Evolutionary conservation across 1,140 invertebrate genomes (phyloP).

Genomic region (Drosophila pruinosa): DNA sequence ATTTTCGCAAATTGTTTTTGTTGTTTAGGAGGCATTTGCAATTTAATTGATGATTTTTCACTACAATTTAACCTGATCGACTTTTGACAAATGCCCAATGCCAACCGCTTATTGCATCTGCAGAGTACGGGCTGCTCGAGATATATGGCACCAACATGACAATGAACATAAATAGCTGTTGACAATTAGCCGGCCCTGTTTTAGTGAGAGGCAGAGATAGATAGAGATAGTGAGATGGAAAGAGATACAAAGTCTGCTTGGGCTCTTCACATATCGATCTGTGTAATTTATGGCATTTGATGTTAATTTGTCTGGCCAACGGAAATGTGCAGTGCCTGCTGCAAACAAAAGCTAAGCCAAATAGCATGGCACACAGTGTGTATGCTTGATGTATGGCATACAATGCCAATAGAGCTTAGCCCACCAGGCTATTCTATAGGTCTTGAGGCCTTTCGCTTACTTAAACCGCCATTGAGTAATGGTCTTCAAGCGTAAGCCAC

Average conservation of each 20-base stretch:
- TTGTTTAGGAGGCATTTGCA: conserved; percentile 34
- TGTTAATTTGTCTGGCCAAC: conserved; percentile 72
- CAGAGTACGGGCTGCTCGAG: conserved; percentile 40
- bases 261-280: conserved; percentile 51
- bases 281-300: conserved; percentile 75
- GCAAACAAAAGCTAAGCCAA: conserved; percentile 43
- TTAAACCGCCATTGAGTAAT: conserved; percentile 65
- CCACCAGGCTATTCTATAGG: conserved; percentile 1
- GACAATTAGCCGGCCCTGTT: conserved; percentile 45
- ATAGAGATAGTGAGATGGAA: not conserved
- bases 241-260: not conserved
- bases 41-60: conserved; percentile 62
- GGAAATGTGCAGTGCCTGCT: conserved; percentile 24
- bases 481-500: conserved; percentile 57
- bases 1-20: conserved; percentile 29
- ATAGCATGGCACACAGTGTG: conserved; percentile 58
- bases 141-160: conserved; percentile 50
- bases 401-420: conserved; percentile 51
- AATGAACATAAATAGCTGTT: conserved; percentile 50
- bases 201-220: not conserved
- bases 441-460: conserved; percentile 33
- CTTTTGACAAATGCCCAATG: conserved; percentile 54
- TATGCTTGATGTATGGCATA: conserved; percentile 67
- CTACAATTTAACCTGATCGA: conserved; percentile 47
- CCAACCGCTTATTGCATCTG: conserved; percentile 50